Conservation (phyloP, 2,888 invertebrate species). For the Pseudanteris insignis region DNA sequence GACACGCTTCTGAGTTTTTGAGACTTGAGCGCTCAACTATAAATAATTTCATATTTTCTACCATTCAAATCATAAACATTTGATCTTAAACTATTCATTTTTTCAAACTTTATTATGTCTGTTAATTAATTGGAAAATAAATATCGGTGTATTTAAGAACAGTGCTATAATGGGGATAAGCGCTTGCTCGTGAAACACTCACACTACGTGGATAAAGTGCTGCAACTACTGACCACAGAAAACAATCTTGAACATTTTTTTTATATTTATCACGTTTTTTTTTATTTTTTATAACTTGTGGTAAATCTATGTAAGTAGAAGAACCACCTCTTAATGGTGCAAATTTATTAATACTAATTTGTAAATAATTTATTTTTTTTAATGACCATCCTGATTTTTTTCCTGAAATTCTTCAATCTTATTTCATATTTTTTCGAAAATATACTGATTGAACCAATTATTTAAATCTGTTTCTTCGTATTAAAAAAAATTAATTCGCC, state of each 20-base stretch:
- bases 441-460: slow-evolving; percentile 35
- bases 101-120: neutral
- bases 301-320: slow-evolving; percentile 43
- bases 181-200: slow-evolving; percentile 9
- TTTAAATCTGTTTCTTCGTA: slow-evolving; percentile 45
- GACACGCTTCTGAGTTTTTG: too few species aligned
- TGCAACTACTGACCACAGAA: slow-evolving; percentile 40
- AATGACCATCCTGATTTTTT: slow-evolving; percentile 48
- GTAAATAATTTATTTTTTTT: slow-evolving; percentile 28
- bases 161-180: slow-evolving; percentile 41
- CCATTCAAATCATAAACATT: neutral
- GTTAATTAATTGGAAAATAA: slow-evolving; percentile 9
- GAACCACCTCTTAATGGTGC: slow-evolving; percentile 18
- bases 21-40: neutral
- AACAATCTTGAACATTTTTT: slow-evolving; percentile 47
- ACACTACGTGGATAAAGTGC: slow-evolving; percentile 32
- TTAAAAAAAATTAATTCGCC: slow-evolving; percentile 46
- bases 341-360: slow-evolving; percentile 31
- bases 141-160: slow-evolving; percentile 10
- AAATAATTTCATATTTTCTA: slow-evolving; percentile 2
- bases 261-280: slow-evolving; percentile 46
- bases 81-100: neutral
- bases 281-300: slow-evolving; percentile 16
- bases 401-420: slow-evolving; percentile 48
- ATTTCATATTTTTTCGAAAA: slow-evolving; percentile 20